Evolutionary conservation across 2,113 vertebrate species (phyloP).

Genomic region (Myiozetetes cayanensis): DNA sequence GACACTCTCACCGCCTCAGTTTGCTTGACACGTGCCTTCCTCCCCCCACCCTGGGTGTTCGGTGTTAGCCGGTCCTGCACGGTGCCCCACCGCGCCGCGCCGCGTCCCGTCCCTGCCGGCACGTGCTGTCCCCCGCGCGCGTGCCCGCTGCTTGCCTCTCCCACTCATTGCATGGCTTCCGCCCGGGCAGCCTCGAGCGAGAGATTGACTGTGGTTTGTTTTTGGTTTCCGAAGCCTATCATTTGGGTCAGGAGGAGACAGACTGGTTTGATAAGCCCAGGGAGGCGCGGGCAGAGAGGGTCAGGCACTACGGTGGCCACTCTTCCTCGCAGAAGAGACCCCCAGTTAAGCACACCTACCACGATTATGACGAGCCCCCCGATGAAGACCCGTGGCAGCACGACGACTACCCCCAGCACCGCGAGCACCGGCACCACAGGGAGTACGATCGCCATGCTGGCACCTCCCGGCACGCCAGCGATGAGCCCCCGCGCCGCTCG

Average conservation of each 20-base stretch:
- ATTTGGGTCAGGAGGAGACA: constrained; percentile 99
- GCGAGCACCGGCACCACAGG: constrained; percentile 90
- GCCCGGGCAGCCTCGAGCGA: constrained; percentile 65
- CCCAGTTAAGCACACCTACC: constrained; percentile 91
- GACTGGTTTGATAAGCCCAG: constrained; percentile 99
- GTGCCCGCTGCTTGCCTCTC: constrained; percentile 66
- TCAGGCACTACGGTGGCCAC: constrained; percentile 91
- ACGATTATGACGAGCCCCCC: constrained; percentile 93
- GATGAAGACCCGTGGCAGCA: constrained; percentile 89
- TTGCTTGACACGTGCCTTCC: constrained; percentile 75
- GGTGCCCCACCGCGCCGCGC: constrained; percentile 63
- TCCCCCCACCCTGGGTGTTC: constrained; percentile 49
- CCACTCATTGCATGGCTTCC: constrained; percentile 84
- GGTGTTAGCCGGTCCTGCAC: constrained; percentile 27
- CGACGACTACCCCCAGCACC: constrained; percentile 85
- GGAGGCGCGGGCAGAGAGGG: constrained; percentile 90
- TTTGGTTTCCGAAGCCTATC: constrained; percentile 97
- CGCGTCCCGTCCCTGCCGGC: constrained; percentile 50
- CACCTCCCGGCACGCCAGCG: constrained; percentile 83
- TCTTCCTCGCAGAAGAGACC: constrained; percentile 88
- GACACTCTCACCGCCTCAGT: constrained; percentile 61
- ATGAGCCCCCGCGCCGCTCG: constrained; percentile 84
- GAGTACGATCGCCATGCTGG: constrained; percentile 86
- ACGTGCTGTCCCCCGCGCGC: constrained; percentile 65
- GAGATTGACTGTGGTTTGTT: constrained; percentile 82